Base-by-base conservation (phyloP, 2,888 invertebrate genomes). In the Abrostola tripartita region DNA sequence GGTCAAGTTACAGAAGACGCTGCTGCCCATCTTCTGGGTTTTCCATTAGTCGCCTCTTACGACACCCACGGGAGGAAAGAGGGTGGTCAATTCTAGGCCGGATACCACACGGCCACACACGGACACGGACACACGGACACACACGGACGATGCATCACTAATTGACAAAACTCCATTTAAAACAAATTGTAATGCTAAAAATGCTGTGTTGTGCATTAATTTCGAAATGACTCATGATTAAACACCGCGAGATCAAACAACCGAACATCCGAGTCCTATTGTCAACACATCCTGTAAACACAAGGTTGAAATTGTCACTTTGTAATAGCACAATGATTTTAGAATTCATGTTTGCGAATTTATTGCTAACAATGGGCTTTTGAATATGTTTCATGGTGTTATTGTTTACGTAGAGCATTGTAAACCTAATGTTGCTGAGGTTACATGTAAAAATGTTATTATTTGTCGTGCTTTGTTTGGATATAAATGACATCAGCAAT, bases 191-290 rank as follows among this genome's bases (percentile, higher is more conserved):
- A 50, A 36, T 10, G 11, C 24, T 11, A 11, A 61, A 63, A 68
- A 44, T 60, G 52, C 52, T 53, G 2, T 35, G n/a, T 8, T 38
- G 47, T 54, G 42, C n/a, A 41, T 41, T 54, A n/a, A 40, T 36
- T 44, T 52, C 8, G 35, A 36, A 44, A 65, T 79, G 74, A 79
- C n/a, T 78, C 79, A 79, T 66, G 50, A 35, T 9, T 35, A 56
- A 68, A 61, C 41, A 59, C 53, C 50, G 58, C 47, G 59, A 59
- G 69, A 65, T 71, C 77, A 77, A 71, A 79, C 74, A 62, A 73
- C 62, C 79, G 72, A 58, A 78, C 62, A 77, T 78, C 78, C 78
- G 65, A 79, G 61, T 70, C 35, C 65, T 53, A 78, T 78, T 78
- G 78, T 78, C 67, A 41, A 51, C 58, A 54, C 67, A 70, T 78